phyloP scores from a whole-genome alignment of 2,797 vertebrate species.

The Hephaestus fuliginosus region DNA sequence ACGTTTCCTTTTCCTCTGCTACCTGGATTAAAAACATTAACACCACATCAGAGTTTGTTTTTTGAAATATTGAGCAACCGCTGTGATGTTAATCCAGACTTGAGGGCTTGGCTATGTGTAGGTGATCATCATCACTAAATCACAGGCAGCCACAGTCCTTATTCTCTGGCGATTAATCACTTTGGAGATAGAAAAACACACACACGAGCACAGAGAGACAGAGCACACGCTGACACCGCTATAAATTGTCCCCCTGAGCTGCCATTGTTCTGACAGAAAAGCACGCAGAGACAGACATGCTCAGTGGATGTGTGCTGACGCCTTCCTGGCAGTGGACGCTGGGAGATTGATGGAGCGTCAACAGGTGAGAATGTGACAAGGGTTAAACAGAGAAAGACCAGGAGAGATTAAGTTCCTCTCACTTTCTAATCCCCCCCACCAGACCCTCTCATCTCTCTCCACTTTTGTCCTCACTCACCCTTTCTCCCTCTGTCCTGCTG shows the following conservation, averaged over 20 bases:
- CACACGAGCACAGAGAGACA: conserved; percentile 20
- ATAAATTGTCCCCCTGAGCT: conserved; percentile 62
- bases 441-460: not conserved
- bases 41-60: not conserved
- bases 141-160: conserved; percentile 4
- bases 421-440: conserved; percentile 45
- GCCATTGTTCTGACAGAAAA: conserved; percentile 57
- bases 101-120: not conserved
- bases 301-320: conserved; percentile 61
- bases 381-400: conserved; percentile 47
- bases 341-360: conserved; percentile 68
- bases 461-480: conserved; percentile 20
- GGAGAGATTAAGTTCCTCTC: conserved; percentile 66
- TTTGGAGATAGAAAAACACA: conserved; percentile 50
- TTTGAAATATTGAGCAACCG: not conserved
- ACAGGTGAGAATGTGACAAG: conserved; percentile 81
- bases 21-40: not conserved
- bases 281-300: conserved; percentile 25
- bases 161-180: conserved; percentile 51
- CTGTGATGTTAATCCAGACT: not conserved
- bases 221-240: conserved; percentile 22
- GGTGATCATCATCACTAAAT: conserved; percentile 22
- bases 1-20: not conserved
- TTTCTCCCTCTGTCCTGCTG: not conserved
- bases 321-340: conserved; percentile 47